Percentiles rank a stretch among this genome's conserved stretches.
Evolutionary conservation across 2,113 vertebrate genomes (phyloP).

Genomic region (Spermophilus dauricus): DNA sequence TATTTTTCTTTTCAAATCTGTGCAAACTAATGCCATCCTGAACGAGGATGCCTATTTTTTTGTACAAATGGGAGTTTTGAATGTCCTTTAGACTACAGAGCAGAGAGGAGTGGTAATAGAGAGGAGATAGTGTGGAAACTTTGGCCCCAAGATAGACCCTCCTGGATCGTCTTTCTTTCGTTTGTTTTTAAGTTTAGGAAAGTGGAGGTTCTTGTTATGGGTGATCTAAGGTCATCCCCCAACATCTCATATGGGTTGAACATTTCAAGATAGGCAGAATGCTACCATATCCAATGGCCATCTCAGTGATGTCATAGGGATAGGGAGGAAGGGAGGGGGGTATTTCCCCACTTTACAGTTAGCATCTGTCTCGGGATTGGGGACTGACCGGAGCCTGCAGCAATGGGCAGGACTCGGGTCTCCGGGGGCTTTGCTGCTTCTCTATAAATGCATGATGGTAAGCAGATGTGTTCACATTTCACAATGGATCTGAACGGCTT

Average conservation of each 20-base stretch:
- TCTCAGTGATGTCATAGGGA: neutral
- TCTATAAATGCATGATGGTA: accelerated
- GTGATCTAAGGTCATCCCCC: neutral
- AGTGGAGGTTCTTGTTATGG: neutral
- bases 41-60: neutral
- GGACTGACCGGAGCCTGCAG: neutral
- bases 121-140: neutral
- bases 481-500: neutral
- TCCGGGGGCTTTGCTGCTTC: neutral
- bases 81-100: neutral
- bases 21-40: neutral
- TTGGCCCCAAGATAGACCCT: neutral
- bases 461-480: neutral
- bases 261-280: neutral
- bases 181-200: neutral
- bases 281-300: neutral
- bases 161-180: neutral
- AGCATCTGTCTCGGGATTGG: neutral
- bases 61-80: neutral
- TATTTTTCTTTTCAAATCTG: neutral
- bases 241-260: neutral
- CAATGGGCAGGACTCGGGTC: accelerated
- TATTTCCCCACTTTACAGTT: neutral
- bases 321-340: neutral
- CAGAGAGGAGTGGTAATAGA: neutral